phyloP scores from a whole-genome alignment of 1,140 invertebrate genomes.

The Apolygus lucorum region DNA sequence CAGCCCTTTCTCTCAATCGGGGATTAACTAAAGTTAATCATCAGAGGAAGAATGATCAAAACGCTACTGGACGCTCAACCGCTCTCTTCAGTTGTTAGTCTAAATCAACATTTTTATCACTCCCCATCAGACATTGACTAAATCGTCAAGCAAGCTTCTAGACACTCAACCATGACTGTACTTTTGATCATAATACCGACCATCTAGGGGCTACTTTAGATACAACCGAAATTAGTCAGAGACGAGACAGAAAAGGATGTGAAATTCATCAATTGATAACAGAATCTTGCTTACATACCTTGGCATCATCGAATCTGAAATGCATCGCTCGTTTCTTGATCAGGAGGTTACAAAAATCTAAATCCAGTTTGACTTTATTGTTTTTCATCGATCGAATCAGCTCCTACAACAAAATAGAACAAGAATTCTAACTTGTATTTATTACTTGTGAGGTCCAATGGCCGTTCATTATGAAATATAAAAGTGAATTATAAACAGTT shows the following conservation, averaged over 20 bases:
- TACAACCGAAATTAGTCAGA: too few relatives aligned
- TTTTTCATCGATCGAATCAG: slow-evolving; percentile 51
- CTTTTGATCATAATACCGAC: neutral
- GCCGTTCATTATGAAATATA: neutral
- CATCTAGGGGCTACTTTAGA: too few relatives aligned
- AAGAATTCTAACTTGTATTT: neutral
- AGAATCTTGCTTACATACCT: too few relatives aligned
- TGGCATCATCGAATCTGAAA: slow-evolving; percentile 53
- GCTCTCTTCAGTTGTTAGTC: neutral
- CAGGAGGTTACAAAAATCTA: slow-evolving; percentile 76
- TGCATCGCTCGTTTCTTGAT: slow-evolving; percentile 67
- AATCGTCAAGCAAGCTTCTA: neutral
- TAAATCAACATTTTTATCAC: neutral
- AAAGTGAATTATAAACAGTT: slow-evolving; percentile 17
- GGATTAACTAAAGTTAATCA: too few relatives aligned
- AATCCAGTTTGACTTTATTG: slow-evolving; percentile 54
- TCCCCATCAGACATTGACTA: neutral
- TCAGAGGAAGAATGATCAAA: too few relatives aligned
- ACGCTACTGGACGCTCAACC: neutral
- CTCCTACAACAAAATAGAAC: slow-evolving; percentile 36
- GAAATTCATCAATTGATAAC: too few relatives aligned
- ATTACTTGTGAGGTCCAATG: neutral
- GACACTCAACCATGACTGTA: slow-evolving; percentile 3
- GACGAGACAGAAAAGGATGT: too few relatives aligned
- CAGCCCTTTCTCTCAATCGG: too few relatives aligned